These are phyloP conservation scores for Labia minor DNA, from an alignment of 2,888 invertebrate genomes.

Conservation along the genomic window DNA sequence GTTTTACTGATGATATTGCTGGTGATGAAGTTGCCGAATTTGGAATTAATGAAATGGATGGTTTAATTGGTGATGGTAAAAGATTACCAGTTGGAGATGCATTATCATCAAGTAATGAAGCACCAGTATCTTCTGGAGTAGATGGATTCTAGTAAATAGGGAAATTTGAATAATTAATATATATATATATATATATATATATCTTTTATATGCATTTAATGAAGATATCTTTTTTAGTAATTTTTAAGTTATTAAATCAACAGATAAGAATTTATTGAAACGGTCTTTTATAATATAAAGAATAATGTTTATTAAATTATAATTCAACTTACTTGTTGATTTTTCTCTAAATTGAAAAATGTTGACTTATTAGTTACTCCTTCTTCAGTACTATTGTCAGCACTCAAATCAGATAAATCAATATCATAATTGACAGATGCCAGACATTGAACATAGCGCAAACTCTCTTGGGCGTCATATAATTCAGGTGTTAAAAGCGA, in stretches of 20 bases:
- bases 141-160: conserved; percentile 18
- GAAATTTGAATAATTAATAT: too few species aligned
- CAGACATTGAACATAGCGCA: conserved; percentile 40
- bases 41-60: conserved; percentile 30
- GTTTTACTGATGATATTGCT: neutral
- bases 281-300: too few species aligned
- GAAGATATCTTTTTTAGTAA: too few species aligned
- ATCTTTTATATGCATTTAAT: too few species aligned
- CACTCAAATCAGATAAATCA: conserved; percentile 61
- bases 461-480: conserved; percentile 32
- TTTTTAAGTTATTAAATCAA: too few species aligned
- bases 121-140: conserved; percentile 17
- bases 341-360: neutral
- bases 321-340: neutral
- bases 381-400: conserved; percentile 58
- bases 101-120: conserved; percentile 29
- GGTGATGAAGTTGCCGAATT: neutral
- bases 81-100: conserved; percentile 38
- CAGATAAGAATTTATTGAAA: too few species aligned
- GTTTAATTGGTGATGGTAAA: conserved; percentile 49
- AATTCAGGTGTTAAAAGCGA: conserved; percentile 46
- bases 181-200: too few species aligned
- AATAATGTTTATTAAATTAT: too few species aligned
- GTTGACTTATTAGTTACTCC: conserved; percentile 19
- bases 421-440: conserved; percentile 66